Base-by-base conservation (phyloP, 2,888 invertebrate species). In the Nowickia ferox region DNA sequence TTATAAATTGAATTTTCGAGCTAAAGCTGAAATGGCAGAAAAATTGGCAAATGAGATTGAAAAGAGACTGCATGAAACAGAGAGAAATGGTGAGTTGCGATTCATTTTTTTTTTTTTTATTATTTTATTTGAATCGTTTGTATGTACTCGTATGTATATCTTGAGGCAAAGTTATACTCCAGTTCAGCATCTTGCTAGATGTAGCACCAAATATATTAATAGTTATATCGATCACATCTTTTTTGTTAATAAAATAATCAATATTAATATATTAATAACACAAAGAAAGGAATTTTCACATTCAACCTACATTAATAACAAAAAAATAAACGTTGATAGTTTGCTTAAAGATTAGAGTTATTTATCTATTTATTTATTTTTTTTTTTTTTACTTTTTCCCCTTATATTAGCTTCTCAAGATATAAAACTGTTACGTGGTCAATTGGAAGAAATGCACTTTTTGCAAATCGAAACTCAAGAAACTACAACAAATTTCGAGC, bases 391-490 rank as follows among this genome's bases (percentile, higher is more conserved):
- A 44, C 9, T 10, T 5, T 51, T 48, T 51, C 6, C n/a, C 6
- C n/a, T n/a, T n/a, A 22, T 38, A 48, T n/a, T 40, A 91, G 91
- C 91, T 10, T 88, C 88, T 55, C 88, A 90, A 0, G 89, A 91
- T 74, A 89, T 92, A 0, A 92, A 90, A 66, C 88, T 90, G 53
- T 88, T 94, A 15, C 91, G 91, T 42, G 93, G 94, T 0, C 91
- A 92, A 82, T 91, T 94, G 30, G 94, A 95, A 87, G 94, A 95
- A 87, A 90, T 93, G 53, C 91, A 91, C n/a, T 92, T 93, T 63
- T 91, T 93, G 40, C 92, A 93, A 68, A 90, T 89, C 2, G 94
- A 95, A 88, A 93, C 93, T 0, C 89, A 90, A 1, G 93, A 94
- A 63, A 93, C 93, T 0, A 91, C 89, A 9, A 91, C 91, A 17